Base-by-base conservation (phyloP, 2,113 vertebrate genomes). In the Eolophus roseicapilla region DNA sequence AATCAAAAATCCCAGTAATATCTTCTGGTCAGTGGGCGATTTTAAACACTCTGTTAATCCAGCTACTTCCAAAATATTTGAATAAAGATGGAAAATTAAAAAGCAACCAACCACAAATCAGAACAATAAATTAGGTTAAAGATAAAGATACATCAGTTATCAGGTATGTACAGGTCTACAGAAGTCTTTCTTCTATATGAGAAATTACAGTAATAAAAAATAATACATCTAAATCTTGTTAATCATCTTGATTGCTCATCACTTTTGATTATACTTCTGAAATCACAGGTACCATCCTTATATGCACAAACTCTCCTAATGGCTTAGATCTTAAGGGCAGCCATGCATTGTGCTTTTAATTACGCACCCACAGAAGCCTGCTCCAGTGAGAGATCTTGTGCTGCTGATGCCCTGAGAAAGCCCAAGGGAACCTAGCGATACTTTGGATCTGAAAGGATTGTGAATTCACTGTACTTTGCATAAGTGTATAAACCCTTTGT, bases 61-160 rank as follows among this genome's bases (percentile, higher is more conserved):
- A 33, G 10, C 60, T 79, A 23, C 50, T 82, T 82, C 35, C 89
- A 39, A 95, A 73, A 76, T 31, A 87, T 69, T 85, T 79, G n/a
- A 97, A 94, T 69, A 91, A 78, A 86, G 46, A 90, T n/a, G 37
- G 62, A 88, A 88, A 93, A 92, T 90, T 64, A 52, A 57, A 52
- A 76, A 57, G 4, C 28, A 76, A 69, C 8, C 3, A 13, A 41
- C 11, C 44, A 64, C 11, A 75, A 86, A 76, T 82, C 47, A 88
- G 41, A 81, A 60, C 39, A 91, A 69, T 43, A 3, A 87, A 59
- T 91, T 80, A 79, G 52, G 84, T 78, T 19, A 87, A 89, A 82
- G 59, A 77, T 52, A 77, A 91, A 92, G 91, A 43, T 41, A 15
- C 31, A 62, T 41, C n/a, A 62, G 33, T 77, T 94, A 55, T 44